Evolutionary conservation across 2,888 invertebrate genomes (phyloP).

Genomic region (Drosophila macrothrix): DNA sequence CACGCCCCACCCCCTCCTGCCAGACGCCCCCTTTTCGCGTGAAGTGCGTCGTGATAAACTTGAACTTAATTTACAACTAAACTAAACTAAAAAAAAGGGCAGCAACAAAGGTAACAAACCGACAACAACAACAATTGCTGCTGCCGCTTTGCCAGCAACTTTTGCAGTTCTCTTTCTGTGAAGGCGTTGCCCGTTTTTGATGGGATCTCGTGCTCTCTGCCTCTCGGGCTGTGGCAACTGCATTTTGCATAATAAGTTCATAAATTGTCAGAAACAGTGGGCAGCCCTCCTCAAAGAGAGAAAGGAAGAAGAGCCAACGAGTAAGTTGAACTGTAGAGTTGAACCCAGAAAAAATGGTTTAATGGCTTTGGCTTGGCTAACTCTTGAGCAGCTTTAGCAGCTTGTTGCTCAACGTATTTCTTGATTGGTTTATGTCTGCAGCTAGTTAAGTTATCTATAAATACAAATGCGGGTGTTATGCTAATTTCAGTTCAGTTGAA

Average conservation of each 20-base stretch:
- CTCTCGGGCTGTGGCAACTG: conserved; percentile 15
- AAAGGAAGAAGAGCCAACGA: not conserved
- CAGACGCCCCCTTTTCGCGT: conserved; percentile 47
- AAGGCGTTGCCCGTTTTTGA: conserved; percentile 52
- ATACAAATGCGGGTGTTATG: conserved; percentile 35
- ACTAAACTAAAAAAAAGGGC: conserved; percentile 26
- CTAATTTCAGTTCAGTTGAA: conserved; percentile 16
- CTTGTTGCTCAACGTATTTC: conserved; percentile 7
- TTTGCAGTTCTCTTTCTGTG: conserved; percentile 6
- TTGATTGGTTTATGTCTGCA: not conserved
- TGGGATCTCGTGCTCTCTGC: conserved; percentile 22
- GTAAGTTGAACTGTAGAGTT: not conserved
- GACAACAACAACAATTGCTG: conserved; percentile 16
- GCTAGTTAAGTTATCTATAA: conserved; percentile 6
- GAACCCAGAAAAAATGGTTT: conserved; percentile 6
- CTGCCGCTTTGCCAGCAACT: conserved; percentile 1
- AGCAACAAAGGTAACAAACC: conserved; percentile 11
- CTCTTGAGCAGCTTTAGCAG: conserved; percentile 1
- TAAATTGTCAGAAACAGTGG: conserved; percentile 53
- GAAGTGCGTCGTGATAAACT: conserved; percentile 65
- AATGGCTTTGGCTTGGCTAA: not conserved
- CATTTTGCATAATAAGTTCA: conserved; percentile 67
- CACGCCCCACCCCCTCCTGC: conserved; percentile 40
- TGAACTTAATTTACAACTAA: conserved; percentile 68
- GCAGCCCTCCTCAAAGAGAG: conserved; percentile 4